These are phyloP conservation scores for Knipowitschia caucasica DNA, from an alignment of 2,797 vertebrate genomes.

Conservation along the genomic window DNA sequence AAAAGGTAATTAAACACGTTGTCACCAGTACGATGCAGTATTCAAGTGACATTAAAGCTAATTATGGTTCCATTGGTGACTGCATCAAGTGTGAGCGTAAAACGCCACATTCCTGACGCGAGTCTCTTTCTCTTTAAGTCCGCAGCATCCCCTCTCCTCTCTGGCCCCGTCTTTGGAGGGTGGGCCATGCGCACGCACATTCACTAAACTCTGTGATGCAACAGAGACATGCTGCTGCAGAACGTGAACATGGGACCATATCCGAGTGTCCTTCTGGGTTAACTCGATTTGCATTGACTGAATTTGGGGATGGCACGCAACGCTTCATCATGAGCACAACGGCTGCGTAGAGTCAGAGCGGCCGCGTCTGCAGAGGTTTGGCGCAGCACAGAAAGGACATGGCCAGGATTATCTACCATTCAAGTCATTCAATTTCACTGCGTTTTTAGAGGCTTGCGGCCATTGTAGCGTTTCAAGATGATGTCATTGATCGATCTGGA, in stretches of 20 bases:
- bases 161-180: slow-evolving; percentile 58
- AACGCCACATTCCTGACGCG: not conserved
- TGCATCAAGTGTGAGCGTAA: not conserved
- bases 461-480: slow-evolving; percentile 47
- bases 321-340: slow-evolving; percentile 9
- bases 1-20: too few relatives aligned
- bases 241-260: slow-evolving; percentile 6
- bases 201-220: slow-evolving; percentile 39
- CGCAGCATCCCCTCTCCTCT: slow-evolving; percentile 52
- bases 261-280: slow-evolving; percentile 7
- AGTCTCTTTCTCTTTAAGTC: slow-evolving; percentile 69
- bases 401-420: slow-evolving; percentile 22
- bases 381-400: slow-evolving; percentile 43
- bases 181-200: slow-evolving; percentile 53
- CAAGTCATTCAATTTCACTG: slow-evolving; percentile 11
- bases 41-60: too few relatives aligned
- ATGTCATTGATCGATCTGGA: slow-evolving; percentile 81
- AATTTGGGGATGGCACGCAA: slow-evolving; percentile 11
- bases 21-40: too few relatives aligned
- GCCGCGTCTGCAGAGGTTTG: slow-evolving; percentile 55
- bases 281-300: slow-evolving; percentile 29
- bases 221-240: slow-evolving; percentile 19
- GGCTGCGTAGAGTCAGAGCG: slow-evolving; percentile 6
- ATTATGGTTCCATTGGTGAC: too few relatives aligned
- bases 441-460: not conserved